Base-by-base conservation (phyloP, 2,888 invertebrate genomes). In the Drosophila lacicola region DNA sequence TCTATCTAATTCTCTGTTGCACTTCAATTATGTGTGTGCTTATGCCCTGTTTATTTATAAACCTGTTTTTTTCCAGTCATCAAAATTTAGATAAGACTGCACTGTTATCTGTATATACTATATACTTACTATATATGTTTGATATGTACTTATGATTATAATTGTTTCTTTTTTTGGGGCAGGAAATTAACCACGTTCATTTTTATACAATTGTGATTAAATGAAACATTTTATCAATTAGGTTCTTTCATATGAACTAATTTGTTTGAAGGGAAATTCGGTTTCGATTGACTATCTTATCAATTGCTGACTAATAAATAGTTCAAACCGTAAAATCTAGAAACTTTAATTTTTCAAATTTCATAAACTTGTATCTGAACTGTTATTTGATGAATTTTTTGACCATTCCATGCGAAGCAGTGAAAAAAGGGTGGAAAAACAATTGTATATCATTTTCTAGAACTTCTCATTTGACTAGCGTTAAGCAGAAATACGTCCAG, bases 81-180 rank as follows among this genome's bases (percentile, higher is more conserved):
- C 51, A 49, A 63, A 53, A 50, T 55, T 56, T 61, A 57, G 73
- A 73, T 73, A 75, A 75, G 64, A 72, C 73, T 77, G 77, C 60
- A 57, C 42, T 57, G 54, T 72, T 72, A 77, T 75, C 75, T 60
- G 29, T 60, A 39, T 60, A 39, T 45, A 53, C 42, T 34, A 17
- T 44, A 37, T 55, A 49, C 41, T 63, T 51, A 25, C 14, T 47
- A 17, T 17, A 44, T 53, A 46, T 65, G 56, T 69, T 53, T 58
- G 55, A 58, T 76, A 63, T 62, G 50, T 66, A 55, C 45, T 44
- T 58, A 51, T 49, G 54, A 58, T 62, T 58, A 62, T 34, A 50
- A 34, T 47, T 29, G 29, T 29, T 29, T 29, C 8, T 44, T 34
- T 11, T 37, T 55, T 54, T 51, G 13, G 37, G 34, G 36, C 44